Percentiles rank a stretch among this genome's conserved stretches.
These are phyloP conservation scores for Tuta absoluta DNA, from an alignment of 2,888 invertebrate genomes.

Conservation along the genomic window DNA sequence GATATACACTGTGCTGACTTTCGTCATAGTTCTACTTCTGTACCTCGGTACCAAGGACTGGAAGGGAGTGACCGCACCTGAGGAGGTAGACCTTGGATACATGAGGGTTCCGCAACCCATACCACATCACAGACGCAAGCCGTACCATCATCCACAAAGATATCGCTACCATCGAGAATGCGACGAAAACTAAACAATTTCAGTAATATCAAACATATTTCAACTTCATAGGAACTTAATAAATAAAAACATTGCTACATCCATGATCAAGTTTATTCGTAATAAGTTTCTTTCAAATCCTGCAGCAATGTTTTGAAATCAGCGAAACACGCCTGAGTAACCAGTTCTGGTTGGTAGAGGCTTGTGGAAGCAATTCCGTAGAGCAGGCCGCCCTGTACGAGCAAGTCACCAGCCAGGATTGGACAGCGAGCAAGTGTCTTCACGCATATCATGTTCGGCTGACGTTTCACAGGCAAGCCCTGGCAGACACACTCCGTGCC, in stretches of 20 bases:
- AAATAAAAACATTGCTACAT: neutral
- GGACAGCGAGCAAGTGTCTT: conserved; percentile 57
- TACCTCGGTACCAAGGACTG: conserved; percentile 55
- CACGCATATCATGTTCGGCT: conserved; percentile 54
- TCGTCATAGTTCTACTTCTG: conserved; percentile 47
- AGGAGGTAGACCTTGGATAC: conserved; percentile 63
- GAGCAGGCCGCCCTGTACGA: conserved; percentile 55
- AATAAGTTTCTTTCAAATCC: conserved; percentile 9
- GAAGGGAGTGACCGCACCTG: conserved; percentile 58
- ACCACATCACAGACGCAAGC: conserved; percentile 36
- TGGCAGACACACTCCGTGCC: conserved; percentile 21
- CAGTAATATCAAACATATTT: neutral
- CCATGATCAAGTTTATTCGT: neutral
- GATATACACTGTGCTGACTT: conserved; percentile 47
- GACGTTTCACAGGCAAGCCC: conserved; percentile 1
- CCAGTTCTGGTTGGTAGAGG: conserved; percentile 44
- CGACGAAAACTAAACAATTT: neutral
- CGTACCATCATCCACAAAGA: neutral
- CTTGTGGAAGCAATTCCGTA: conserved; percentile 62
- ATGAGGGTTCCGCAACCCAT: conserved; percentile 42
- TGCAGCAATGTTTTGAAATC: conserved; percentile 4
- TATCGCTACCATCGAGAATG: neutral
- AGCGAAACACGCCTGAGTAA: conserved; percentile 51
- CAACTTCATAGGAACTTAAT: neutral
- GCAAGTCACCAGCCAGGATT: conserved; percentile 62